Base-by-base conservation (phyloP, 2,888 invertebrate genomes). In the Gastracanthus pulcherrimus region DNA sequence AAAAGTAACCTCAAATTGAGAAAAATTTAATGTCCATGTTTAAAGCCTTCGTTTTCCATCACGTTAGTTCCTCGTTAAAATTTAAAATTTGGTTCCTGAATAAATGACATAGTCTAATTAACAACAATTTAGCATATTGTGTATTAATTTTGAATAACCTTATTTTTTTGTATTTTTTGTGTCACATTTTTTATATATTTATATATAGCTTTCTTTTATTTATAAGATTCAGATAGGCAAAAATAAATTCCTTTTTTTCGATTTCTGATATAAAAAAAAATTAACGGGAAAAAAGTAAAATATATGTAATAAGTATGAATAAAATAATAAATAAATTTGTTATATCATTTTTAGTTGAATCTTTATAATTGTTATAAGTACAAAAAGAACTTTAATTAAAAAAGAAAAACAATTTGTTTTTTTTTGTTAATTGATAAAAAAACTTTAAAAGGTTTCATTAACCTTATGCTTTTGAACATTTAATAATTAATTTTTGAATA, bases 111-210 rank as follows among this genome's bases (percentile, higher is more conserved):
- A 51, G 29, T 2, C 41, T n/a, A n/a, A 31, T 51, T 16, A 23
- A 34, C 62, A 11, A 38, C 16, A 62, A 36, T 69, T 36, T 69
- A 55, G 16, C 36, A 60, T 69, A 29, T 76, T 58, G n/a, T n/a
- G n/a, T n/a, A 45, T 58, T 23, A 31, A 60, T 66, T 13, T 26
- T 36, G n/a, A n/a, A n/a, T n/a, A n/a, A n/a, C n/a, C n/a, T n/a
- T n/a, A n/a, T 36, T 81, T 76, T 81, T 81, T 76, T 67, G n/a
- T 3, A 64, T 51, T 58, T 67, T 81, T 76, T 76, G 11, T 51
- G 71, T 74, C 48, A 58, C 16, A 36, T 62, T 62, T 69, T 67
- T 67, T 31, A 41, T n/a, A 6, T 41, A 31, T 67, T 76, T 76
- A 13, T 19, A 41, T 2, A 41, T 26, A 38, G 41, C 58, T 41